A percentile compares a stretch with the other conserved stretches of the same genome.
These are phyloP conservation scores for Anguilla rostrata DNA, from an alignment of 2,113 vertebrate species.

Conservation along the genomic window DNA sequence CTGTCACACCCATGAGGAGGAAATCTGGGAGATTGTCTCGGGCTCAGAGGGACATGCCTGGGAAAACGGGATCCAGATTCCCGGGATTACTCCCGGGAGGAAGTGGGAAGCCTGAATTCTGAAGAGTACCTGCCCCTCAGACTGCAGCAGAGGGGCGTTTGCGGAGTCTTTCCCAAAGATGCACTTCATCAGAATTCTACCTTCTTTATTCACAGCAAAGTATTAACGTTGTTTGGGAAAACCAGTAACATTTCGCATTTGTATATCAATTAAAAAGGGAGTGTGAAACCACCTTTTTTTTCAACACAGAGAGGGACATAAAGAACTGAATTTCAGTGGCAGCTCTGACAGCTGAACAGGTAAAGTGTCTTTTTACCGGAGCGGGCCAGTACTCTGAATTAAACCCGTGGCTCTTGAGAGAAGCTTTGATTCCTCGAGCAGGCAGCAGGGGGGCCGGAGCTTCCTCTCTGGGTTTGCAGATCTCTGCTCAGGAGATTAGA, in stretches of 20 bases:
- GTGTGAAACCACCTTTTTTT: too few species aligned
- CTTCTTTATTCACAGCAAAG: too few species aligned
- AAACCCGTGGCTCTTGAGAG: not conserved
- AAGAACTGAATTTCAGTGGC: not conserved
- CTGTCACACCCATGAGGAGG: conserved; percentile 11
- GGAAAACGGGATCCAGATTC: conserved; percentile 7
- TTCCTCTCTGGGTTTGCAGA: conserved; percentile 42
- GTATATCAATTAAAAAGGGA: too few species aligned
- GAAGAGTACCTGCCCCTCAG: not conserved
- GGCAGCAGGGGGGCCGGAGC: conserved; percentile 32
- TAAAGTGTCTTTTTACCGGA: not conserved
- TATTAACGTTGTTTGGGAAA: too few species aligned
- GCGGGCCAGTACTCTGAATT: not conserved
- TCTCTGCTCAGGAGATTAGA: conserved; percentile 47
- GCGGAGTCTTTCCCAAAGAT: too few species aligned
- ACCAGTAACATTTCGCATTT: too few species aligned
- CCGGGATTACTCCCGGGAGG: conserved; percentile 1
- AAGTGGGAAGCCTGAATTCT: not conserved
- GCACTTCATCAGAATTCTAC: too few species aligned
- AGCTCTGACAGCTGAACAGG: not conserved
- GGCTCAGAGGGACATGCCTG: not conserved
- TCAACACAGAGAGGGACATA: not conserved
- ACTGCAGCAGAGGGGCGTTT: not conserved
- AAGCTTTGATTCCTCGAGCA: conserved; percentile 31
- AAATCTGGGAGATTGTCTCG: not conserved